Evolutionary conservation across 2,797 vertebrate genomes (phyloP), one percentile per base, ranked within the genome.

Genomic region (Cottoperca gobio): DNA sequence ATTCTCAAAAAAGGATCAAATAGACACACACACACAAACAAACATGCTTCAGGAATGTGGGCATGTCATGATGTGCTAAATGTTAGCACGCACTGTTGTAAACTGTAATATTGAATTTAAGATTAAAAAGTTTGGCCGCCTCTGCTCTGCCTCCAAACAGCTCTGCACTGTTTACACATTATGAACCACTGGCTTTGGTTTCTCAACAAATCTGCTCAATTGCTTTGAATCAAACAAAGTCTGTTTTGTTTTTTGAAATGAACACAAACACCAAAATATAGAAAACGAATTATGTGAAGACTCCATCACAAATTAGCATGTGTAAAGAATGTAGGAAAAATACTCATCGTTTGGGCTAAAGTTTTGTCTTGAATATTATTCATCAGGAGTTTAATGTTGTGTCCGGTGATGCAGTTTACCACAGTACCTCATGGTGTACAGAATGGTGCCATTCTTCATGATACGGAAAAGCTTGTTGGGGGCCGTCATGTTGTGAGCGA

Each of bases 401-500:
- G 5, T 26, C 33, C 8, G 31, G 16, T 13, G n/a, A 45, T 33
- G 37, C 26, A 28, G 8, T 17, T 9, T 3, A 13, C 24, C 13
- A 2, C 45, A 5, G 63, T 94, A 99, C 97, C 97, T 99, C 98
- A 99, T 99, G 61, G 97, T 99, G 89, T 99, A 99, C 55, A 99
- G 94, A 86, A 99, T 98, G 84, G 98, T 99, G 80, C 98, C 98
- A 35, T 99, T 99, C 93, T 97, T 98, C 98, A 99, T 99, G 89
- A 99, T 99, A 83, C 98, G 95, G 93, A 99, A 99, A 31, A 99
- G 96, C 83, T 97, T 98, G 94, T 99, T 99, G 69, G 98, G 97
- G 14, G 97, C 97, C 3, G 98, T 99, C 96, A 99, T 99, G 90
- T 99, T 99, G 94, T 99, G 98, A 53, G 97, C 96, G 28, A 99